Evolutionary conservation across 2,888 invertebrate species (phyloP), one percentile per base, ranked within the genome.

Genomic region (Emmelina monodactyla): DNA sequence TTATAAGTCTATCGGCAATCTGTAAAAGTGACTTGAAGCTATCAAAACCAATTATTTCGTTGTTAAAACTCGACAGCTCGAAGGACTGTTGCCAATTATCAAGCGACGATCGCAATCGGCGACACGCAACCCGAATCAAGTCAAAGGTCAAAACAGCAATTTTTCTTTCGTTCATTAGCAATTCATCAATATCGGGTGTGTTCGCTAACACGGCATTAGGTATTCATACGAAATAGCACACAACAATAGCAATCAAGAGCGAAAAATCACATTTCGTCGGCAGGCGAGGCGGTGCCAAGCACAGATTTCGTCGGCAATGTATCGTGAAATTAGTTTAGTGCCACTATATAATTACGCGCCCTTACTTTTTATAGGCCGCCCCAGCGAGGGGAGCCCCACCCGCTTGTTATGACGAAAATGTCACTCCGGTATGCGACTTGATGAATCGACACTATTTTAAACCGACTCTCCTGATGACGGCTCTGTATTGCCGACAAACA

Each of bases 251-350:
- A 75, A 79, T 79, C 71, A 75, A 52, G 63, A 70, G 66, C 60
- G 67, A 68, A 66, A 73, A 75, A 71, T 73, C 66, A 63, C 64
- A 67, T 73, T 73, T 67, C 49, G 62, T 45, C 55, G 59, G 58
- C 62, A 58, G 64, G 61, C 63, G 50, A 63, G 68, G 64, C 63
- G 66, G 78, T 78, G 78, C 79, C 78, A 73, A 67, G 76, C 72
- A 68, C 79, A 78, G 79, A 78, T 79, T 79, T 76, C 64, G 71
- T 60, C 63, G 73, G 71, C 79, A 76, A 76, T 78, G 76, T 79
- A 78, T 76, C 79, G 78, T 79, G 75, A 79, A 79, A 79, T 79
- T 78, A 79, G 79, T 78, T 79, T 79, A 76, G 72, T 75, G 71
- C 71, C 71, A 78, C 75, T 78, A 78, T 79, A 76, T 79, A 79